Conservation (phyloP, 2,113 vertebrate genomes). For the Mastomys coucha region DNA sequence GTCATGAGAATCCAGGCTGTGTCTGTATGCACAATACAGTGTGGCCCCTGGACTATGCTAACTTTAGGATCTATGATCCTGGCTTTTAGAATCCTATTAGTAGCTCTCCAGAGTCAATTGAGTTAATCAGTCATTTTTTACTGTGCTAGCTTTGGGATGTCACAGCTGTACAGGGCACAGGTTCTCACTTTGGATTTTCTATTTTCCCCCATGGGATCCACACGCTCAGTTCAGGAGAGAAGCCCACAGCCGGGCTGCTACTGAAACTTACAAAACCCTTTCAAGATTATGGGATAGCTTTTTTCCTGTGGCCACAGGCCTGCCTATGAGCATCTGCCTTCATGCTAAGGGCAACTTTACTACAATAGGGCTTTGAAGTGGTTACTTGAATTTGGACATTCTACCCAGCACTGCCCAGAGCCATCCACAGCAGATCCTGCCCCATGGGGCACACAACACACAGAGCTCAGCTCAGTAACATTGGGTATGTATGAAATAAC, state of each 20-base stretch:
- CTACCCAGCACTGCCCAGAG: slow-evolving; percentile 33
- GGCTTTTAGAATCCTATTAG: not conserved
- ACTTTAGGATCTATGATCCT: not conserved
- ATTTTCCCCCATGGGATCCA: not conserved
- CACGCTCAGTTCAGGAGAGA: not conserved
- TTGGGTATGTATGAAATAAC: slow-evolving; percentile 65
- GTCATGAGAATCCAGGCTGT: not conserved
- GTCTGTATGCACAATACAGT: not conserved
- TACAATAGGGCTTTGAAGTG: slow-evolving; percentile 77
- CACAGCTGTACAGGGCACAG: not conserved
- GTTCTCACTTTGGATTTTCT: slow-evolving; percentile 2
- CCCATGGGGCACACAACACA: slow-evolving; percentile 32
- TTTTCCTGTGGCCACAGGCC: not conserved
- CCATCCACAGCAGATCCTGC: not conserved
- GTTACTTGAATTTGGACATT: slow-evolving; percentile 70
- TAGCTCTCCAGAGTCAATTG: not conserved
- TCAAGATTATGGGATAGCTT: not conserved
- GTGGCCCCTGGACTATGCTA: not conserved
- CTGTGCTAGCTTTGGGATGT: not conserved
- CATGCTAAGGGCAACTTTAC: slow-evolving; percentile 25
- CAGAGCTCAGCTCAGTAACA: slow-evolving; percentile 57
- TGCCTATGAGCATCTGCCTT: slow-evolving; percentile 27
- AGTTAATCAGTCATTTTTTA: not conserved
- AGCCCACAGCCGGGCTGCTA: not conserved
- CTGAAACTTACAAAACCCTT: not conserved